Percentiles rank a stretch among this genome's conserved stretches.
Conservation (phyloP, 2,888 invertebrate species). For the Pandemis corylana region DNA sequence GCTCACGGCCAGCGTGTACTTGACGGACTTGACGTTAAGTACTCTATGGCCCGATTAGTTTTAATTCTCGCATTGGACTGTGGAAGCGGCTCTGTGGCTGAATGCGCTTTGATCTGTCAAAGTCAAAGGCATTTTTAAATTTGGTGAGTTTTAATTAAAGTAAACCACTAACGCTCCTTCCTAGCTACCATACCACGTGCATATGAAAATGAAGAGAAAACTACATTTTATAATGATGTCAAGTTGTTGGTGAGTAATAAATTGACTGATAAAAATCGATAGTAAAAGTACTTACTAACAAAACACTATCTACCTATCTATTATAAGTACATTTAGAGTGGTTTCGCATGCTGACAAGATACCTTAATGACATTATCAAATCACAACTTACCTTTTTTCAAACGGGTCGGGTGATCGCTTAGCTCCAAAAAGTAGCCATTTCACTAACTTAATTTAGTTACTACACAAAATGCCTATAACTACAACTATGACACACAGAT, state of each 20-base stretch:
- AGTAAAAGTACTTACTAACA: conserved; percentile 12
- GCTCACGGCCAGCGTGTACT: conserved; percentile 40
- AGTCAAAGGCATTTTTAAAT: not conserved
- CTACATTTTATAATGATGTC: not conserved
- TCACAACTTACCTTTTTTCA: conserved; percentile 45
- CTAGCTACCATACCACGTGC: not conserved
- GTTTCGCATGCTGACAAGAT: conserved; percentile 25
- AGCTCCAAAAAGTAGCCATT: conserved; percentile 57
- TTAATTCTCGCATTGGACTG: conserved; percentile 27
- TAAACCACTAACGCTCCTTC: not conserved
- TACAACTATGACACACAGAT: conserved; percentile 67
- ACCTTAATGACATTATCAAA: conserved; percentile 11
- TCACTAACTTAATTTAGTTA: conserved; percentile 60
- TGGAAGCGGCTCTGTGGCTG: conserved; percentile 24
- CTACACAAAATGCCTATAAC: conserved; percentile 67
- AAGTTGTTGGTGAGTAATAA: not conserved
- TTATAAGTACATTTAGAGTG: not conserved
- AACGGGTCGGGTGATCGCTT: conserved; percentile 37
- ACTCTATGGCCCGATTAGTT: conserved; percentile 40
- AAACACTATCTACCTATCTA: not conserved
- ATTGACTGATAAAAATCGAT: conserved; percentile 28
- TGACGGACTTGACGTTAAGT: conserved; percentile 39
- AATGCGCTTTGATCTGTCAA: conserved; percentile 1
- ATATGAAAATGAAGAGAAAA: not conserved
- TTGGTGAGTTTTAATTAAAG: not conserved